These are phyloP conservation scores for Nannobrachium achirus DNA, from an alignment of 2,113 vertebrate species.

Conservation along the genomic window DNA sequence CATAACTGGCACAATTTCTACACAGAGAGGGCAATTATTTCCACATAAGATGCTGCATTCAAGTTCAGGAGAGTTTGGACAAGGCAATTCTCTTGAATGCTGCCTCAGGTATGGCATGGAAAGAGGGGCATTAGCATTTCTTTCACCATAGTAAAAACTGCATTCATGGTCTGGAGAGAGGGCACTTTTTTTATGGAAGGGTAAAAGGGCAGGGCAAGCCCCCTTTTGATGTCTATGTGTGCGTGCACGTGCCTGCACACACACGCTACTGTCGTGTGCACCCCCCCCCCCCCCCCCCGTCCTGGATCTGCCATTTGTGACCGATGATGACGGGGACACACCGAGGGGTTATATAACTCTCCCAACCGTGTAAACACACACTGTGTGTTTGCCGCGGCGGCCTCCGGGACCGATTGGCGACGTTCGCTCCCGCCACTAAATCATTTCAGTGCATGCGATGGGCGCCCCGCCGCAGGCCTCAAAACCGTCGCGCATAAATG, in stretches of 20 bases:
- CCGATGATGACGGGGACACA: constrained; percentile 29
- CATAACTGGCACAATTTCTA: too few relatives aligned
- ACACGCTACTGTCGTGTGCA: not conserved
- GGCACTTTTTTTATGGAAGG: too few relatives aligned
- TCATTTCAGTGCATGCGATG: constrained; percentile 69
- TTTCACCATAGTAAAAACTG: too few relatives aligned
- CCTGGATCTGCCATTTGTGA: constrained; percentile 28
- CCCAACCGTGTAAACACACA: constrained; percentile 51
- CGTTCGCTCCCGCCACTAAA: constrained; percentile 56
- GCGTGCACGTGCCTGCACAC: not conserved
- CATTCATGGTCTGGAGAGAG: too few relatives aligned
- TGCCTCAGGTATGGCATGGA: too few relatives aligned
- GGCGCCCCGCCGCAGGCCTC: constrained; percentile 53
- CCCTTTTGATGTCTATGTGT: too few relatives aligned
- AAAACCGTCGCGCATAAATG: constrained; percentile 46
- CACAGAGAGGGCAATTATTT: too few relatives aligned
- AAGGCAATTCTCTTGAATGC: too few relatives aligned
- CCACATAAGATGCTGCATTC: too few relatives aligned
- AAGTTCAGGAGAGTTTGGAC: too few relatives aligned
- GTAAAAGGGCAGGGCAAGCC: too few relatives aligned
- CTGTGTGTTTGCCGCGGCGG: constrained; percentile 44
- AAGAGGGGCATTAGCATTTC: too few relatives aligned
- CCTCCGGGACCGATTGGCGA: constrained; percentile 37
- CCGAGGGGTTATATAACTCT: constrained; percentile 46
- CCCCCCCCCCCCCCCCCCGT: not conserved